Evolutionary conservation across 2,888 invertebrate genomes (phyloP), one percentile per base, ranked within the genome.

Genomic region (Acleris emargana): DNA sequence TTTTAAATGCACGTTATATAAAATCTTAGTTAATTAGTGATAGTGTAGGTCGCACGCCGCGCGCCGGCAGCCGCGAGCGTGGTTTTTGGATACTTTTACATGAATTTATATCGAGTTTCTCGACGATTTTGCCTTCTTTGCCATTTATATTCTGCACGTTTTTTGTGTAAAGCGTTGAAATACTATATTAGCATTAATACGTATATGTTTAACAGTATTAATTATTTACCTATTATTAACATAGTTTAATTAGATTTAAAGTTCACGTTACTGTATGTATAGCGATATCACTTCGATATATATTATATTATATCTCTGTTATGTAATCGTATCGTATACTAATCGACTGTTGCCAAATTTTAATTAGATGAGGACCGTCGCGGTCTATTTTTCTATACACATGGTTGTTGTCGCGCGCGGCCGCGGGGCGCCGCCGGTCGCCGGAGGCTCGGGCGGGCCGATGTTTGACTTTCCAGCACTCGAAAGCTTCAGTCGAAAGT

Each of bases 311-410:
- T 57, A 55, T 67, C 20, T 68, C 42, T 50, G 32, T 64, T 62
- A 69, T 61, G 20, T 43, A 67, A 59, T 60, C 53, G 62, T 68
- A 64, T 63, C 64, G 68, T 66, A 58, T 59, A 54, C 16, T 64
- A 70, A 69, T 72, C 70, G 64, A 72, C 58, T 73, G 85, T 81
- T 83, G 87, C 87, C 87, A 87, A 87, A 87, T 87, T 85, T 84
- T 84, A 25, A 69, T 72, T 85, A 87, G 86, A 77, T 60, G 69
- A 64, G 71, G 43, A 49, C 16, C 17, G n/a, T 28, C 28, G 28
- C 7, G 28, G 28, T 25, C 25, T 25, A 25, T 64, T 59, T 59
- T 54, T 64, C 49, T 64, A 59, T 5, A 5, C 5, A 25, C 25
- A 25, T 5, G 25, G 25, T 25, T 25, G 25, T 25, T 25, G 25